These are phyloP conservation scores for Sorex fumeus DNA, from an alignment of 2,113 vertebrate genomes.

Conservation along the genomic window DNA sequence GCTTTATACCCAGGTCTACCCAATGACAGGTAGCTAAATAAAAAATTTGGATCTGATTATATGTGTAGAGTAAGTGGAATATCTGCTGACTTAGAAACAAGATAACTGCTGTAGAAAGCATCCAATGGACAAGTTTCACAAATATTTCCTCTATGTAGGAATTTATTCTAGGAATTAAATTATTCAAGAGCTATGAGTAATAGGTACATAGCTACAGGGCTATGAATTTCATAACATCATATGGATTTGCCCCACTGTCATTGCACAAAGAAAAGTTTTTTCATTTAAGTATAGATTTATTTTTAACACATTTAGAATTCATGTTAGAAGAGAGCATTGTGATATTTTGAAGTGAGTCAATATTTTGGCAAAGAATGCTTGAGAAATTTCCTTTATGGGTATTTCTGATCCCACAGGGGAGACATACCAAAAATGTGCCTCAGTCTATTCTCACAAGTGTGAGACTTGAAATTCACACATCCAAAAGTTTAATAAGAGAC, in stretches of 20 bases:
- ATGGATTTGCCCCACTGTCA: background rate
- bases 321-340: slow-evolving; percentile 4
- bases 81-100: background rate
- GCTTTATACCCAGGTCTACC: background rate
- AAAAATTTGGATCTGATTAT: background rate
- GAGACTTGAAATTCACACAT: slow-evolving; percentile 44
- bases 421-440: slow-evolving; percentile 22
- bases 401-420: slow-evolving; percentile 73
- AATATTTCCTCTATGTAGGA: background rate
- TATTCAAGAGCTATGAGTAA: background rate
- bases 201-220: background rate
- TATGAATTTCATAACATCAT: background rate
- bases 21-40: background rate
- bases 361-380: slow-evolving; percentile 64
- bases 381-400: slow-evolving; percentile 73
- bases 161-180: background rate
- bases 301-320: slow-evolving; percentile 67
- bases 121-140: background rate
- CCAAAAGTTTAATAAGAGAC: slow-evolving; percentile 37
- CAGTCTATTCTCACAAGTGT: slow-evolving; percentile 54
- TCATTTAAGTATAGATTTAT: slow-evolving; percentile 14
- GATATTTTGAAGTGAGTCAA: slow-evolving; percentile 39
- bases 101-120: background rate
- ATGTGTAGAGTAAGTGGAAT: background rate
- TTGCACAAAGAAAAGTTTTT: background rate